Conservation (phyloP, 2,888 invertebrate species). For the Yponomeuta malinellus region DNA sequence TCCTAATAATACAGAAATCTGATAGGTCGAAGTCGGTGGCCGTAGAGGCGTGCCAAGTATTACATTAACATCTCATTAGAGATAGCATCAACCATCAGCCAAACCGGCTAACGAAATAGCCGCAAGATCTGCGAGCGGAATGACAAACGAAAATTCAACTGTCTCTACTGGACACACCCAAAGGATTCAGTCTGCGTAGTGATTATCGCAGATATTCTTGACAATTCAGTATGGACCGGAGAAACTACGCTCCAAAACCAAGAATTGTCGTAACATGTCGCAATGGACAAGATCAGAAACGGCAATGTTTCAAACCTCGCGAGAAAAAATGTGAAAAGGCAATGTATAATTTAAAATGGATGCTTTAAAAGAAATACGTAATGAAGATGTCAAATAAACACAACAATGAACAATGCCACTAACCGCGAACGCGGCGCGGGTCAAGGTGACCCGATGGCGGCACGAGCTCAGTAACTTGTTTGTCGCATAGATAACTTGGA, state of each 20-base stretch:
- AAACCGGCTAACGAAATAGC: conserved; percentile 37
- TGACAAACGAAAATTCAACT: conserved; percentile 35
- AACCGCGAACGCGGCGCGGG: neutral
- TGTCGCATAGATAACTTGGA: neutral
- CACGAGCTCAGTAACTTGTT: neutral
- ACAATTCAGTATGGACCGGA: neutral
- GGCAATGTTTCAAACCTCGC: too few species aligned
- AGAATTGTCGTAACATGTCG: neutral
- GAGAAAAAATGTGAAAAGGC: too few species aligned
- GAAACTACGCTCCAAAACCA: neutral
- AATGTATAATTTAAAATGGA: too few species aligned
- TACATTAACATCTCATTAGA: conserved; percentile 67
- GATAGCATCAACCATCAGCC: conserved; percentile 47
- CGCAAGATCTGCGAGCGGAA: conserved; percentile 29
- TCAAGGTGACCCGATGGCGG: neutral
- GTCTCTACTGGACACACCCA: conserved; percentile 23
- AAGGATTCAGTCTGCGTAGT: neutral
- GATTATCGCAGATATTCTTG: neutral
- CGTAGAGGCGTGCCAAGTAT: conserved; percentile 58
- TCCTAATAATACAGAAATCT: conserved; percentile 51
- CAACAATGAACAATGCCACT: neutral
- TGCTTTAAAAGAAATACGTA: too few species aligned
- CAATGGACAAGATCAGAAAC: neutral
- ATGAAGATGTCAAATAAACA: too few species aligned
- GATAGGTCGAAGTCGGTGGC: conserved; percentile 43